phyloP scores from a whole-genome alignment of 2,888 invertebrate genomes.

The Andrena praecox region DNA sequence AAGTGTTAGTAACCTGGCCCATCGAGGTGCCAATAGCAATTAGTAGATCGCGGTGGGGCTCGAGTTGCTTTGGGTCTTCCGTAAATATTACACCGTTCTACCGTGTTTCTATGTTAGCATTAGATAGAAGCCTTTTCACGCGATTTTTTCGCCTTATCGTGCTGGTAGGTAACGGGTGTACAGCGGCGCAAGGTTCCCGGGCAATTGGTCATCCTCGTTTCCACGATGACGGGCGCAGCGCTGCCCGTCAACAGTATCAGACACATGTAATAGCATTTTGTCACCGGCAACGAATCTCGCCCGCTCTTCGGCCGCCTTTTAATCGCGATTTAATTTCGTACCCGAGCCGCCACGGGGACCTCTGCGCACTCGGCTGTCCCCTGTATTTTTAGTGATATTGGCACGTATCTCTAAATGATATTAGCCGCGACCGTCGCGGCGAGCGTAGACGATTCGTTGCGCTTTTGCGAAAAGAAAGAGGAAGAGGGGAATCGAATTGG shows the following conservation, averaged over 20 bases:
- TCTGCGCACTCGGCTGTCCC: conserved; percentile 29
- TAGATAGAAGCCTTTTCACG: not conserved
- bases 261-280: not conserved
- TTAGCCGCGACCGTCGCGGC: conserved; percentile 17
- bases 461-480: conserved; percentile 17
- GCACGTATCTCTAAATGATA: conserved; percentile 63
- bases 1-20: not conserved
- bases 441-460: conserved; percentile 14
- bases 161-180: not conserved
- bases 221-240: conserved; percentile 7
- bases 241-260: not conserved
- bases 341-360: conserved; percentile 52
- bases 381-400: conserved; percentile 76
- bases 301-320: conserved; percentile 16
- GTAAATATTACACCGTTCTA: not conserved
- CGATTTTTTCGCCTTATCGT: not conserved
- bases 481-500: not conserved
- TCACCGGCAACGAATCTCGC: not conserved
- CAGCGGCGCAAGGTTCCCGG: conserved; percentile 6
- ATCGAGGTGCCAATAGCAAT: not conserved
- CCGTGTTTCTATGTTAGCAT: not conserved
- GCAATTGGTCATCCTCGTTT: conserved; percentile 29
- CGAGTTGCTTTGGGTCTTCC: not conserved
- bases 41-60: not conserved
- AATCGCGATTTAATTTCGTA: conserved; percentile 73